Evolutionary conservation across 2,888 invertebrate genomes (phyloP).

Genomic region (Patella ulyssiponensis): DNA sequence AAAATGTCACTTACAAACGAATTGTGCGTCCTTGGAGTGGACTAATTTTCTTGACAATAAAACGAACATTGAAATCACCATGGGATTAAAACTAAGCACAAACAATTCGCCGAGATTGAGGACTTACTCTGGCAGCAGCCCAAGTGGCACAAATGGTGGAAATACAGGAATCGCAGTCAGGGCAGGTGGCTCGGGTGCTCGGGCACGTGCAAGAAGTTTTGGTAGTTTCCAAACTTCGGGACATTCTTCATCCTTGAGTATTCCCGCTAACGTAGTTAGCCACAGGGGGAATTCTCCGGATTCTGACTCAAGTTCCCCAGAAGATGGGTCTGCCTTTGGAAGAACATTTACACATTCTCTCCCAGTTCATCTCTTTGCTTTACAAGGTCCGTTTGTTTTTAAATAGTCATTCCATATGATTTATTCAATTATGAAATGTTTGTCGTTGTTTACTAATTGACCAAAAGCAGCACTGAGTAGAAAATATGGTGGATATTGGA

Average conservation of each 20-base stretch:
- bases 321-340: constrained; percentile 56
- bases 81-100: constrained; percentile 68
- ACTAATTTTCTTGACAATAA: constrained; percentile 8
- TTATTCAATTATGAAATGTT: no score
- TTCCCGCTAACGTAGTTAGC: constrained; percentile 62
- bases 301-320: constrained; percentile 69
- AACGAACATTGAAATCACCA: constrained; percentile 28
- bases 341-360: constrained; percentile 61
- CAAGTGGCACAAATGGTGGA: constrained; percentile 50
- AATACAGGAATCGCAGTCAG: constrained; percentile 53
- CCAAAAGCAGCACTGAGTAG: no score
- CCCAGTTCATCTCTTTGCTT: constrained; percentile 68
- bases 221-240: constrained; percentile 60
- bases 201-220: constrained; percentile 64
- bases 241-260: constrained; percentile 56
- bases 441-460: no score
- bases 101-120: constrained; percentile 58
- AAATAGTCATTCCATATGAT: no score
- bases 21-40: not conserved
- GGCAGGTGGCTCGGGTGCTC: constrained; percentile 46
- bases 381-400: constrained; percentile 59
- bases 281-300: constrained; percentile 65
- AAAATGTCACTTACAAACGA: constrained; percentile 11
- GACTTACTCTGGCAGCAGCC: constrained; percentile 62
- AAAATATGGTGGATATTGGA: no score